A percentile compares a stretch with the other conserved stretches of the same genome.
phyloP scores from a whole-genome alignment of 2,888 invertebrate genomes.

The Mechanitis mazaeus region DNA sequence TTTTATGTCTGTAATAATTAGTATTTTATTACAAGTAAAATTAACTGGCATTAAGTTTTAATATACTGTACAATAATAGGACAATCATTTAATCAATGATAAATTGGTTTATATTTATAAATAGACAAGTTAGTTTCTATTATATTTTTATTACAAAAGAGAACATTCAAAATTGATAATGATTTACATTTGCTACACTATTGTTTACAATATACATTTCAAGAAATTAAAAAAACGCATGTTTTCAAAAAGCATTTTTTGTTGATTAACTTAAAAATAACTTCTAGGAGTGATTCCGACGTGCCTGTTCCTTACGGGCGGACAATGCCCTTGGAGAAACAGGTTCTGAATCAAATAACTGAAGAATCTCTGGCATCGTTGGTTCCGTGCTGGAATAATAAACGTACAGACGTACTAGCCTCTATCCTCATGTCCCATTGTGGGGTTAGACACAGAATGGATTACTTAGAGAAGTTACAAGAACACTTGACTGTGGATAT shows the following conservation, averaged over 20 bases:
- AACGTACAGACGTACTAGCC: constrained; percentile 62
- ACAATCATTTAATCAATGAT: no score
- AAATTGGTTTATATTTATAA: no score
- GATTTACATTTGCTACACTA: neutral
- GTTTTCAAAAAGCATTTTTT: constrained; percentile 15
- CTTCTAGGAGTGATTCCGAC: constrained; percentile 78
- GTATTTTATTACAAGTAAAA: no score
- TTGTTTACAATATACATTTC: neutral
- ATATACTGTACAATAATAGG: no score
- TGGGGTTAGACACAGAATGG: constrained; percentile 61
- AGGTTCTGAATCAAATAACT: constrained; percentile 26
- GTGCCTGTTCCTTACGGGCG: constrained; percentile 82
- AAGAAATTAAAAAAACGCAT: constrained; percentile 7
- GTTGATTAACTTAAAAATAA: constrained; percentile 19
- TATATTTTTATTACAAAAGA: no score
- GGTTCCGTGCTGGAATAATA: constrained; percentile 61
- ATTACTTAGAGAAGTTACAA: constrained; percentile 73
- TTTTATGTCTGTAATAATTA: neutral
- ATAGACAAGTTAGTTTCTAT: no score
- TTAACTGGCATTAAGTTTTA: no score
- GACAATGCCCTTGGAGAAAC: constrained; percentile 50
- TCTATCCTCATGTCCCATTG: constrained; percentile 79
- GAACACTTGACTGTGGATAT: constrained; percentile 77
- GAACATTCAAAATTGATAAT: no score
- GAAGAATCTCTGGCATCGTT: constrained; percentile 32